phyloP scores from a whole-genome alignment of 2,113 vertebrate genomes.

The Ammospiza caudacuta region DNA sequence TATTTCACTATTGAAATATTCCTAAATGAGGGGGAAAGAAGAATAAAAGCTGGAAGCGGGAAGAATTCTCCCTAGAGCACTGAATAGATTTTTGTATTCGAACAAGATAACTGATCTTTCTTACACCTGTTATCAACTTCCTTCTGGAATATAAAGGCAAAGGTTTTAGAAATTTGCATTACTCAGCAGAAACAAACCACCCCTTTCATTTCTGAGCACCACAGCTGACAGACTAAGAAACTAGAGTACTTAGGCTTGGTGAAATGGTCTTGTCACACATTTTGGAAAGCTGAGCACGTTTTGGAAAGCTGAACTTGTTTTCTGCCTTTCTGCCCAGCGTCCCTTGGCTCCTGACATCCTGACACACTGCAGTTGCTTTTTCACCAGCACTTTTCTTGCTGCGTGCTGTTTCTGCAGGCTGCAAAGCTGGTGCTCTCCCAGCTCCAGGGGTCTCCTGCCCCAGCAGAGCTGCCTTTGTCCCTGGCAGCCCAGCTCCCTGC shows the following conservation, averaged over 20 bases:
- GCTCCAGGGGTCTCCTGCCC: neutral
- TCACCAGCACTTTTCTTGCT: neutral
- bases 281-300: neutral
- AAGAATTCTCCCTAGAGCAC: neutral
- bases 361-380: neutral
- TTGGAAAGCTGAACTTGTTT: neutral
- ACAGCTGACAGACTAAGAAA: neutral
- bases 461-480: neutral
- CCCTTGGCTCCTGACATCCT: neutral
- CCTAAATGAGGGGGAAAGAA: neutral
- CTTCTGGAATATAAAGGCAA: neutral
- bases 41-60: neutral
- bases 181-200: neutral
- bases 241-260: neutral
- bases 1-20: neutral
- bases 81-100: neutral
- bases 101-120: neutral
- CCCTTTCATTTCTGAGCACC: neutral
- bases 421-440: neutral
- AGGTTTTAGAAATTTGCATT: neutral
- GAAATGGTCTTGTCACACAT: neutral
- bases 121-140: neutral
- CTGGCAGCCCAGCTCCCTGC: neutral
- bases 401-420: neutral
- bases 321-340: neutral